Evolutionary conservation across 2,888 invertebrate genomes (phyloP).

Genomic region (Pegoplata infirma): DNA sequence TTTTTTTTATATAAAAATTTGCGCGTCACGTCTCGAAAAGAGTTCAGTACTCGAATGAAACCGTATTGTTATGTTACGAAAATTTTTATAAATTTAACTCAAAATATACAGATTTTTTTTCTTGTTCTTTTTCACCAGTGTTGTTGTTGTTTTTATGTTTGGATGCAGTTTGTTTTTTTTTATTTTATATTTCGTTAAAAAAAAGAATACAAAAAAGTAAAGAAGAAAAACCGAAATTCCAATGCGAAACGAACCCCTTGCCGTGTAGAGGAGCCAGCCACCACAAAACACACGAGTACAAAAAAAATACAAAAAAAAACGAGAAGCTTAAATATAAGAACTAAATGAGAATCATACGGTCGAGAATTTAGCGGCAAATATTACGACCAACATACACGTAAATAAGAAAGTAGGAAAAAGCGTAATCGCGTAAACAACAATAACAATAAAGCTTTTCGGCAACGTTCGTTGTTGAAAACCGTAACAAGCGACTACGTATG

Average conservation of each 20-base stretch:
- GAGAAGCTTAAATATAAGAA: conserved; percentile 35
- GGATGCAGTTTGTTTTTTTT: conserved; percentile 52
- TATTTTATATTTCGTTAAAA: no score
- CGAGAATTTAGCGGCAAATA: conserved; percentile 50
- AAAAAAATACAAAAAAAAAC: background rate
- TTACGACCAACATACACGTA: background rate
- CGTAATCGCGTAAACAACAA: background rate
- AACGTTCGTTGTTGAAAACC: background rate
- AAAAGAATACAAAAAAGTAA: background rate
- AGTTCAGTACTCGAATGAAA: conserved; percentile 63
- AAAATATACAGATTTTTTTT: conserved; percentile 56
- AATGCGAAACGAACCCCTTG: conserved; percentile 22
- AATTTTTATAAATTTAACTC: conserved; percentile 62
- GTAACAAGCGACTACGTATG: background rate
- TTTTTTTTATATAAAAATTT: conserved; percentile 18
- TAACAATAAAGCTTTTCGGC: conserved; percentile 6
- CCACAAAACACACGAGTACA: no score
- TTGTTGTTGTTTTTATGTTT: conserved; percentile 35
- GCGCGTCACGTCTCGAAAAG: conserved; percentile 63
- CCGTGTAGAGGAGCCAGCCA: conserved; percentile 36
- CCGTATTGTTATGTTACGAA: conserved; percentile 61
- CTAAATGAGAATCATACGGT: conserved; percentile 27
- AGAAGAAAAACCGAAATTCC: background rate
- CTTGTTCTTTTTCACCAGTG: conserved; percentile 9
- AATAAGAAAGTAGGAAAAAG: background rate